Evolutionary conservation across 2,888 invertebrate species (phyloP).

Genomic region (Pseudeuparius sepicola): DNA sequence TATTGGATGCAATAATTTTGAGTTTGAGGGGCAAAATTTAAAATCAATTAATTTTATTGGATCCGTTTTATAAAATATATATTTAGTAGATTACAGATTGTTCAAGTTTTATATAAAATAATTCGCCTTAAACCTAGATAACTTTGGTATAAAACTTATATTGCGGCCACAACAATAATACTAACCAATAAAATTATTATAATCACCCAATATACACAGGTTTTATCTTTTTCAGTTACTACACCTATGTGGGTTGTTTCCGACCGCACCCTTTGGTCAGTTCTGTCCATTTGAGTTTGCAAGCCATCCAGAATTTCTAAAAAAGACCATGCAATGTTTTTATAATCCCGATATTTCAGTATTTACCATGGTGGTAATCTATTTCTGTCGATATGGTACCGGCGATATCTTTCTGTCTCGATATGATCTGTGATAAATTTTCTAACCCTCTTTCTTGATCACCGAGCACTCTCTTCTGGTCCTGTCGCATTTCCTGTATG

Average conservation of each 20-base stretch:
- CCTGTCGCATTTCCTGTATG: constrained; percentile 43
- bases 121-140: no score
- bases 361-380: constrained; percentile 63
- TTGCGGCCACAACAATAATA: constrained; percentile 49
- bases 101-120: no score
- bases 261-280: constrained; percentile 53
- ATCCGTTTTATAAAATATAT: no score
- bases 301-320: constrained; percentile 68
- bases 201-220: constrained; percentile 66
- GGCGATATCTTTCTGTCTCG: constrained; percentile 67
- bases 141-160: constrained; percentile 30
- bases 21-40: no score
- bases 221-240: constrained; percentile 58
- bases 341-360: background rate
- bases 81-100: no score
- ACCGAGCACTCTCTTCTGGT: constrained; percentile 50
- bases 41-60: no score
- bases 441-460: constrained; percentile 71
- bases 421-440: constrained; percentile 60
- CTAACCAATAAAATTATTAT: constrained; percentile 58
- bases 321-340: constrained; percentile 19
- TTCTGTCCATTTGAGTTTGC: constrained; percentile 59
- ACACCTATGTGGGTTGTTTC: constrained; percentile 57
- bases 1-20: no score
- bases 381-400: constrained; percentile 65